Conservation (phyloP, 2,113 vertebrate genomes). For the Mobula birostris region DNA sequence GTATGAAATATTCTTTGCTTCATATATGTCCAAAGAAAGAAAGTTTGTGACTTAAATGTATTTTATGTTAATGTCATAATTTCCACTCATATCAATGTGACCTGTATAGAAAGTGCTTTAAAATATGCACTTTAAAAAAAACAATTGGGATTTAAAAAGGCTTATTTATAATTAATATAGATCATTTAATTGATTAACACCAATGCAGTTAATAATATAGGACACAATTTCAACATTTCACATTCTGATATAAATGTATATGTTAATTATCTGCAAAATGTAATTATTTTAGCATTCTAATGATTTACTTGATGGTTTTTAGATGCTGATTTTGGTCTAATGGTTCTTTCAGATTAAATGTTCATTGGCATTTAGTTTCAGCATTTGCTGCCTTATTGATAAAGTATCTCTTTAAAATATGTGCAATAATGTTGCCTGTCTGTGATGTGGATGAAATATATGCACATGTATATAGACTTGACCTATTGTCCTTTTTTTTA, state of each 20-base stretch:
- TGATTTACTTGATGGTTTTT: constrained; percentile 21
- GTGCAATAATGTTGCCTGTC: constrained; percentile 18
- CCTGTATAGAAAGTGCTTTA: background rate
- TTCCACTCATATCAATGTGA: too few species aligned
- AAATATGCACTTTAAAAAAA: background rate
- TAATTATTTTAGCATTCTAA: constrained; percentile 7
- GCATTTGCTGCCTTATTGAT: background rate
- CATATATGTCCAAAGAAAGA: background rate
- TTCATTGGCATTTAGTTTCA: constrained; percentile 24
- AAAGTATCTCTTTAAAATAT: constrained; percentile 8
- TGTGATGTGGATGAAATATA: constrained; percentile 9
- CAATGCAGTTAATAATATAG: constrained; percentile 5
- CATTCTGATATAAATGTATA: background rate
- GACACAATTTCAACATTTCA: constrained; percentile 1
- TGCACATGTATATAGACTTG: background rate
- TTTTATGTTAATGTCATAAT: background rate
- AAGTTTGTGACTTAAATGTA: background rate
- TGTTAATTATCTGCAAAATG: constrained; percentile 13
- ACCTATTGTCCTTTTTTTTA: background rate
- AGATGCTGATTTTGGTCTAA: background rate
- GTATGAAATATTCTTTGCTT: constrained; percentile 29
- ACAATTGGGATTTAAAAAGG: too few species aligned
- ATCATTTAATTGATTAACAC: background rate
- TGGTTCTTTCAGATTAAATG: background rate
- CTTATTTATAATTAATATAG: background rate